A percentile compares a stretch with the other conserved stretches of the same genome.
Conservation (phyloP, 2,113 vertebrate genomes). For the Scophthalmus maximus region DNA sequence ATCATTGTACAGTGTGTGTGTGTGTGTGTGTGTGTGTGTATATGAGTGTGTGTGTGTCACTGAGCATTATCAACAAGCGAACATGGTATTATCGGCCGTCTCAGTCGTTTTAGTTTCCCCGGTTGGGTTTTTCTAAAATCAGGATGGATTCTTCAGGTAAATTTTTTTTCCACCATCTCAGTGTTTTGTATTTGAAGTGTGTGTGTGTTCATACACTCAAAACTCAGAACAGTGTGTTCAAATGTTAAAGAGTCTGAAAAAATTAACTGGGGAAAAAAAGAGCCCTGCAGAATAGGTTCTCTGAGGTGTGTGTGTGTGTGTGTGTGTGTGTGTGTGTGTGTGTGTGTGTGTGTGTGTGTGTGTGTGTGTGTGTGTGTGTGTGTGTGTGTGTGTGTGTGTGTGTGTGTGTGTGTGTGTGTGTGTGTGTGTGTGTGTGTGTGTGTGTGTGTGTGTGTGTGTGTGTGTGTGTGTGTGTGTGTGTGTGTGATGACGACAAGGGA, state of each 20-base stretch:
- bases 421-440: too few species aligned
- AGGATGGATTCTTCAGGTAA: background rate
- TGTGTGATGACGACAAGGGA: background rate
- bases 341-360: too few species aligned
- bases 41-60: slow-evolving; percentile 35
- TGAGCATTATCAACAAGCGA: slow-evolving; percentile 47
- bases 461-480: too few species aligned
- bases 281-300: too few species aligned
- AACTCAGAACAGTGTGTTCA: background rate
- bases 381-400: too few species aligned
- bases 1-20: slow-evolving; percentile 47
- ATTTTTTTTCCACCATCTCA: background rate
- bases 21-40: slow-evolving; percentile 29
- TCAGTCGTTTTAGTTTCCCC: slow-evolving; percentile 14
- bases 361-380: too few species aligned
- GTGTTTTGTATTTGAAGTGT: background rate
- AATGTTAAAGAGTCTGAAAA: too few species aligned
- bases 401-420: too few species aligned
- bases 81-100: slow-evolving; percentile 22
- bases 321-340: too few species aligned
- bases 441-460: too few species aligned
- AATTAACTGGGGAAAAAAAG: too few species aligned
- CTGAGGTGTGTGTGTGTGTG: too few species aligned
- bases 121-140: slow-evolving; percentile 25
- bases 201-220: background rate